These are phyloP conservation scores for Archilochus colubris DNA, from an alignment of 2,113 vertebrate species.

Conservation along the genomic window DNA sequence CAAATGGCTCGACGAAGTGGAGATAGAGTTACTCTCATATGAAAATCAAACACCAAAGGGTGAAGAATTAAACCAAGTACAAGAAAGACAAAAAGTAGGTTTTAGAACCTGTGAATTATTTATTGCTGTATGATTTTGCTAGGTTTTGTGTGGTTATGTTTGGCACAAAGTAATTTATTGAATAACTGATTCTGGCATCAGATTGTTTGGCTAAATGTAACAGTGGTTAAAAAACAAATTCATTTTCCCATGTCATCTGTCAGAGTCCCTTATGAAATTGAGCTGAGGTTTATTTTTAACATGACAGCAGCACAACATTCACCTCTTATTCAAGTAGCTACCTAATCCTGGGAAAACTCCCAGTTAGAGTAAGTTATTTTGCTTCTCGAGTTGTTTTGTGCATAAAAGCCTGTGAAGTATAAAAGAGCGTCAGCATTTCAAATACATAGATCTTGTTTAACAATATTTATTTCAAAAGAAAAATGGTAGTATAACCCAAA, in stretches of 20 bases:
- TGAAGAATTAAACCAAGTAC: constrained; percentile 82
- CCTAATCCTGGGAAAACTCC: constrained; percentile 1
- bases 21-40: constrained; percentile 82
- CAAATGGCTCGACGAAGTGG: constrained; percentile 86
- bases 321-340: not conserved
- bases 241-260: not conserved
- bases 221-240: not conserved
- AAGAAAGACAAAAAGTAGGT: constrained; percentile 89
- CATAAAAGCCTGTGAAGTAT: not conserved
- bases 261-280: not conserved
- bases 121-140: not conserved
- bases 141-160: not conserved
- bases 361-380: constrained; percentile 4
- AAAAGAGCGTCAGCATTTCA: not conserved
- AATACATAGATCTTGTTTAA: not conserved
- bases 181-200: not conserved
- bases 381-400: not conserved
- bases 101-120: not conserved
- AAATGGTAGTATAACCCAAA: not conserved
- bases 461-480: not conserved
- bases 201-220: constrained; percentile 5
- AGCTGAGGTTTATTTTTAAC: constrained; percentile 34
- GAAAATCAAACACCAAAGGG: constrained; percentile 78
- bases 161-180: not conserved
- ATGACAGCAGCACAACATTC: not conserved